A percentile compares a stretch with the other conserved stretches of the same genome.
Conservation (phyloP, 1,140 invertebrate species). For the Coelopa frigida region DNA sequence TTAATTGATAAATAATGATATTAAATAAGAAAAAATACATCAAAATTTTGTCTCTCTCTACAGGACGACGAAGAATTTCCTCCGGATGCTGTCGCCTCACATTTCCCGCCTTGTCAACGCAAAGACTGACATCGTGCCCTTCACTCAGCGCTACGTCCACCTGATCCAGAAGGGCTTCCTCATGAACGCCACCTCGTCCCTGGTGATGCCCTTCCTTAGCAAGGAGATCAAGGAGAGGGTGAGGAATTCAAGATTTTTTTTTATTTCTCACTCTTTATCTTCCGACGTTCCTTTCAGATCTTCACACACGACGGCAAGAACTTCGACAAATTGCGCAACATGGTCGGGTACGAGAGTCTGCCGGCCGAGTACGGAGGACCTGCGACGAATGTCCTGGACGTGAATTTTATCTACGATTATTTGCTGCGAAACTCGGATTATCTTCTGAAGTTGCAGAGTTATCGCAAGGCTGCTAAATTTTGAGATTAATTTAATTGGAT, state of each 20-base stretch:
- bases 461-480: slow-evolving; percentile 22
- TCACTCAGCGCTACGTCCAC: slow-evolving; percentile 29
- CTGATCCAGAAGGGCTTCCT: slow-evolving; percentile 35
- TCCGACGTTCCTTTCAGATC: slow-evolving; percentile 19
- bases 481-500: background rate
- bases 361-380: slow-evolving; percentile 40
- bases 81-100: slow-evolving; percentile 28
- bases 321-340: slow-evolving; percentile 31
- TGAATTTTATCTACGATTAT: slow-evolving; percentile 31
- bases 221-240: slow-evolving; percentile 38
- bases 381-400: slow-evolving; percentile 28
- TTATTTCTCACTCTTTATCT: background rate
- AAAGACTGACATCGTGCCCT: slow-evolving; percentile 33
- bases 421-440: slow-evolving; percentile 26
- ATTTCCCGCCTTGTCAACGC: slow-evolving; percentile 35
- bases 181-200: slow-evolving; percentile 30
- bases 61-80: slow-evolving; percentile 17
- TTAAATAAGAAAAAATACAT: background rate
- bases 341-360: slow-evolving; percentile 31
- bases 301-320: slow-evolving; percentile 36
- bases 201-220: slow-evolving; percentile 38
- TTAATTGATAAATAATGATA: too few species aligned
- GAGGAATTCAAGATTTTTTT: slow-evolving; percentile 9
- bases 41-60: background rate
- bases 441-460: slow-evolving; percentile 26